These are phyloP conservation scores for Drosophila longiperda DNA, from an alignment of 2,888 invertebrate species.

Conservation along the genomic window DNA sequence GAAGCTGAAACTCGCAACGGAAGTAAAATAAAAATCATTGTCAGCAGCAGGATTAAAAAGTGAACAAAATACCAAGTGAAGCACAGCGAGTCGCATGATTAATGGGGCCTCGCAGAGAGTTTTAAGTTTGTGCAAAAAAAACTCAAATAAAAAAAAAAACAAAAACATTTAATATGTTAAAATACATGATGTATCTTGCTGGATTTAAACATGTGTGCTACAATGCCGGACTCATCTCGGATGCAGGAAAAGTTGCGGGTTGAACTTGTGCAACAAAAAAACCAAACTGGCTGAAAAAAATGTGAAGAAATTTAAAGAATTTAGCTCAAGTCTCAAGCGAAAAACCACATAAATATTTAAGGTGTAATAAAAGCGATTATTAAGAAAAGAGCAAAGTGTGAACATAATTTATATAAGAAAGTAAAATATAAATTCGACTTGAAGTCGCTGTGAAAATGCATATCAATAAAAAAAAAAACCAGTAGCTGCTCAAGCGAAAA, in stretches of 20 bases:
- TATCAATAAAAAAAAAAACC: constrained; percentile 13
- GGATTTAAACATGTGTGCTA: constrained; percentile 21
- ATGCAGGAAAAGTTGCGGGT: constrained; percentile 47
- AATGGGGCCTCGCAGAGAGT: constrained; percentile 16
- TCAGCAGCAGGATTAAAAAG: constrained; percentile 28
- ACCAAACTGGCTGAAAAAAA: neutral
- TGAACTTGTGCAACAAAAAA: constrained; percentile 6
- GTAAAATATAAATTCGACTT: neutral
- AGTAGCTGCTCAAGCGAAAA: constrained; percentile 1
- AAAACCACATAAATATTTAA: neutral
- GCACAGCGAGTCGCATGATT: constrained; percentile 33
- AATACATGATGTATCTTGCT: constrained; percentile 7
- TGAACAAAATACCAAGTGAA: constrained; percentile 18
- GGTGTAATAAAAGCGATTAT: neutral
- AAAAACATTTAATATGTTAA: constrained; percentile 29
- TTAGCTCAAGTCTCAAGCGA: neutral
- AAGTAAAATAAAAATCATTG: constrained; percentile 23
- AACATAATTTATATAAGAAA: neutral
- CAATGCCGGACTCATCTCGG: constrained; percentile 26
- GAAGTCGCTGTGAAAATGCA: neutral
- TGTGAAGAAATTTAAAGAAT: neutral
- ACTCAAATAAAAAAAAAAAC: neutral
- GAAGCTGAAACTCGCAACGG: constrained; percentile 14
- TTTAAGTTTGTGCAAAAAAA: neutral
- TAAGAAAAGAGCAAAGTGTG: neutral